These are phyloP conservation scores for Chaetodon auriga DNA, from an alignment of 2,113 vertebrate species.

Conservation along the genomic window DNA sequence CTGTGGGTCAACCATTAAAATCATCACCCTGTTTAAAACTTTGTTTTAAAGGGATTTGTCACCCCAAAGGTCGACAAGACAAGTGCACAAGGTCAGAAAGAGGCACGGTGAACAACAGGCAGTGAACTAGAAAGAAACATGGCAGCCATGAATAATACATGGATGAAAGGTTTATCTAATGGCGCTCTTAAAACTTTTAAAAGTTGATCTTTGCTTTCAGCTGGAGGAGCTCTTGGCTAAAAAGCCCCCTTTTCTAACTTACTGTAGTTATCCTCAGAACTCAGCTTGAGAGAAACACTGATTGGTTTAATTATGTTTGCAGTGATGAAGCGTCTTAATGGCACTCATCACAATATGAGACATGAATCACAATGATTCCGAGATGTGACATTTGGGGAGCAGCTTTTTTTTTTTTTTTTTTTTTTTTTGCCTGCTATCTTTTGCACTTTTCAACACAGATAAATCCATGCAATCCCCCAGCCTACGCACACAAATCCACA, in stretches of 20 bases:
- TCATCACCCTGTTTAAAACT: constrained; percentile 52
- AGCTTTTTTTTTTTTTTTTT: neutral
- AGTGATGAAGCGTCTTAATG: constrained; percentile 74
- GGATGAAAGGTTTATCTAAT: constrained; percentile 65
- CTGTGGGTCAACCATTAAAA: constrained; percentile 62
- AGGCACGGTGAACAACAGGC: constrained; percentile 51
- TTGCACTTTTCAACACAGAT: neutral
- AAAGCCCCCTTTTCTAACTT: constrained; percentile 13
- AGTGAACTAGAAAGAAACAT: constrained; percentile 65
- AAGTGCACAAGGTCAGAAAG: constrained; percentile 57
- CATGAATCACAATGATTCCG: constrained; percentile 63
- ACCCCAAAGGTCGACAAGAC: constrained; percentile 59
- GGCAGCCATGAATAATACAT: constrained; percentile 79
- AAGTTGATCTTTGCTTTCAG: constrained; percentile 62
- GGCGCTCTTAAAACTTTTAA: constrained; percentile 71
- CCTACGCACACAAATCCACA: neutral
- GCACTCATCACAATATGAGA: constrained; percentile 58
- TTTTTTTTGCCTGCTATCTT: neutral
- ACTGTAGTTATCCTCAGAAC: constrained; percentile 37
- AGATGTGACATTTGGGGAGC: constrained; percentile 33
- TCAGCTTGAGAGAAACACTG: constrained; percentile 63
- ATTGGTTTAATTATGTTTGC: constrained; percentile 80
- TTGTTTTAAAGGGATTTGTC: constrained; percentile 47
- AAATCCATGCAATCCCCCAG: neutral
- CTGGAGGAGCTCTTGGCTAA: constrained; percentile 33